Evolutionary conservation across 2,797 vertebrate species (phyloP), one percentile per base, ranked within the genome.

Genomic region (Masticophis lateralis): DNA sequence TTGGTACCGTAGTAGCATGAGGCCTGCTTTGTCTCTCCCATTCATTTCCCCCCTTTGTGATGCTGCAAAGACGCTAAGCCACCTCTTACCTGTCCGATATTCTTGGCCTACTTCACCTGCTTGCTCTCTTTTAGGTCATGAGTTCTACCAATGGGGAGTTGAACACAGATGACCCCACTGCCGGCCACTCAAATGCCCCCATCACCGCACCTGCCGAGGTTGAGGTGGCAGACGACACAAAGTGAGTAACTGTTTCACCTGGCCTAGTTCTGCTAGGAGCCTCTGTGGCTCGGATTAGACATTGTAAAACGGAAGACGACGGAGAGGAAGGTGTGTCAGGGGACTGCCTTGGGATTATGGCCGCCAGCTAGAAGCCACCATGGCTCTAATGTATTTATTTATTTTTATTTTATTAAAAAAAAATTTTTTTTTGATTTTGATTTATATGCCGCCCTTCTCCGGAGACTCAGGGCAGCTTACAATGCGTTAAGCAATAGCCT

Each of bases 81-180:
- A 22, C 1, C 32, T 47, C 18, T 51, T 25, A 25, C 9, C 74
- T 83, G 74, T 20, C 74, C 20, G 1, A 25, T 22, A 11, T 47
- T 47, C 74, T 25, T 16, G 22, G 53, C 27, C 6, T 51, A 6
- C 13, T 20, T 55, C 25, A 89, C 43, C 5, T 7, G 0, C 14
- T 25, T 18, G 0, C 88, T 25, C 91, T 89, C 51, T 93, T 51
- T 0, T 97, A 99, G 99, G 99, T 99, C 96, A 98, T 99, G 98
- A 99, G 99, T 97, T 99, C 99, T 93, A 99, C 99, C 57, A 99
- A 99, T 0, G 99, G 99, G 13, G 99, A 99, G 98, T 98, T 99
- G 97, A 99, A 99, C 96, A 98, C 99, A 0, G 99, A 99, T 0
- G 99, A 99, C 96, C 99, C 99, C 25, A 99, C 99, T 0, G 99